Evolutionary conservation across 2,113 vertebrate species (phyloP).

Genomic region (Phylloscopus trochilus): DNA sequence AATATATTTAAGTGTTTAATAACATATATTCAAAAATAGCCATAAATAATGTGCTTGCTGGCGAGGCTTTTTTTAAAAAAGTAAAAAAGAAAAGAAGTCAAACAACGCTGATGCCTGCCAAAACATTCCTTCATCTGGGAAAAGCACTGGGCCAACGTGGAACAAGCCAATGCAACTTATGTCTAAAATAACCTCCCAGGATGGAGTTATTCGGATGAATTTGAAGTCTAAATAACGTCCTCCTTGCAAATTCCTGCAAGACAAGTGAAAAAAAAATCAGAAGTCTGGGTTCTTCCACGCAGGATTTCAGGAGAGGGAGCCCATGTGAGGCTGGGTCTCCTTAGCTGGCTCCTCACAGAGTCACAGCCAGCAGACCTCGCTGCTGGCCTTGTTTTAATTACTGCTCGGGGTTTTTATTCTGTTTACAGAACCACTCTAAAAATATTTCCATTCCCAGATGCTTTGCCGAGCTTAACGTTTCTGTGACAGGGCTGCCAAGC

Average conservation of each 20-base stretch:
- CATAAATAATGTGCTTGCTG: background rate
- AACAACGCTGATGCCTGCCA: background rate
- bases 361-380: background rate
- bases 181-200: conserved; percentile 1
- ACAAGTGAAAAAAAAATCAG: accelerated
- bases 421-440: conserved; percentile 58
- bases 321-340: background rate
- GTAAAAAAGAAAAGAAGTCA: background rate
- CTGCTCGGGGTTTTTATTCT: background rate
- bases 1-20: background rate
- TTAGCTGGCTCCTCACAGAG: background rate
- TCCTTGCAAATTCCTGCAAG: background rate
- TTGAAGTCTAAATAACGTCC: background rate
- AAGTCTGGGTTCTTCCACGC: background rate
- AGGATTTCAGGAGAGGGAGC: background rate
- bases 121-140: conserved; percentile 31
- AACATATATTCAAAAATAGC: background rate
- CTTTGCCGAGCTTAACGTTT: conserved; percentile 21
- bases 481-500: background rate
- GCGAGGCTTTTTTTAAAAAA: background rate
- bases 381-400: conserved; percentile 43
- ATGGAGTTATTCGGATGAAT: background rate
- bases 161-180: background rate
- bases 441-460: conserved; percentile 63
- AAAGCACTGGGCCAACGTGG: background rate